Evolutionary conservation across 2,888 invertebrate species (phyloP).

Genomic region (Eustalomyia histrio): DNA sequence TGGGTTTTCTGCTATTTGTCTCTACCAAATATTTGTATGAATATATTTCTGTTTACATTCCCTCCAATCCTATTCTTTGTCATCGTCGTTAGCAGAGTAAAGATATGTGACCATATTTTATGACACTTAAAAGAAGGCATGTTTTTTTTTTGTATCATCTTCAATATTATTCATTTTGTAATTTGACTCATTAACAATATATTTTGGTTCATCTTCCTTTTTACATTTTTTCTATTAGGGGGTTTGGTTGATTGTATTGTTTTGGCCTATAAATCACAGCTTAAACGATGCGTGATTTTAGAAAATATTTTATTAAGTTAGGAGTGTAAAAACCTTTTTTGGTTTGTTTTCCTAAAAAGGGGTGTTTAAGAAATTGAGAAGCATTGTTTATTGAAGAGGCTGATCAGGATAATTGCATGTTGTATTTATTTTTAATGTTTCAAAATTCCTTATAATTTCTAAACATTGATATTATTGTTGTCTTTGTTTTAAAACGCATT

Average conservation of each 20-base stretch:
- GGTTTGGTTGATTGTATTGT: slow-evolving; percentile 52
- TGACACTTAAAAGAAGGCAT: neutral
- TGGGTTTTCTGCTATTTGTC: neutral
- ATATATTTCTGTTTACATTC: neutral
- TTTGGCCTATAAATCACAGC: slow-evolving; percentile 76
- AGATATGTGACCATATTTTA: slow-evolving; percentile 47
- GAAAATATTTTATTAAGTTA: neutral
- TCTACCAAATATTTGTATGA: neutral
- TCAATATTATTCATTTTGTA: slow-evolving; percentile 66
- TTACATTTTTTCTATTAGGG: slow-evolving; percentile 5
- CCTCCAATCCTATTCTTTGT: neutral
- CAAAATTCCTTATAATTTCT: neutral
- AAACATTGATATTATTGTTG: neutral
- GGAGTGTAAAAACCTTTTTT: neutral
- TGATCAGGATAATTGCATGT: slow-evolving; percentile 32
- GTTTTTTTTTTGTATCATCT: neutral
- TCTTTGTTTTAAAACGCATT: neutral
- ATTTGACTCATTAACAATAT: slow-evolving; percentile 77
- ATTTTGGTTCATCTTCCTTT: slow-evolving; percentile 16
- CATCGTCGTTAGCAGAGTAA: neutral
- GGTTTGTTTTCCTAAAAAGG: neutral
- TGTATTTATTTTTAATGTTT: slow-evolving; percentile 13
- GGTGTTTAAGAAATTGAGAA: neutral
- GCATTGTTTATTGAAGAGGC: slow-evolving; percentile 12
- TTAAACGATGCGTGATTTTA: slow-evolving; percentile 75